These are phyloP conservation scores for Istiophorus platypterus DNA, from an alignment of 2,113 vertebrate species.

Conservation along the genomic window DNA sequence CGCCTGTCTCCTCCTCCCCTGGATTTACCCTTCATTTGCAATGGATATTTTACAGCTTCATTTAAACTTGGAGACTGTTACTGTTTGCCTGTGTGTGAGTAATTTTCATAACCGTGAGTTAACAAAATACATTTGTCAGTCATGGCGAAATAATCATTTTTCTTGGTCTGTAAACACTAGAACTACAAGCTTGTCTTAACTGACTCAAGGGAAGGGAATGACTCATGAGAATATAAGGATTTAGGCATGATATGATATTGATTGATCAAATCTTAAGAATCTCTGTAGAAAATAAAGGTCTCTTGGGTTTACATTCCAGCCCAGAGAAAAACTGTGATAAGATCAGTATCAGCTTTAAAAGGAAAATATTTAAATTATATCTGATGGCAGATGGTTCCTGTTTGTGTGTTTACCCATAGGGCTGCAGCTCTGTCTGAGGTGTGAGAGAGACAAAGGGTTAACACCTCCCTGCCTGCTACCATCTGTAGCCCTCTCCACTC, in stretches of 20 bases:
- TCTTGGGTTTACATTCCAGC: constrained; percentile 17
- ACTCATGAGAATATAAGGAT: neutral
- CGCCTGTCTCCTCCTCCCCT: constrained; percentile 4
- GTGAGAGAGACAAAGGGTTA: constrained; percentile 71
- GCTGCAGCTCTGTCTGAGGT: constrained; percentile 59
- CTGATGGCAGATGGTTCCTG: constrained; percentile 61
- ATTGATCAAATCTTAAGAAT: constrained; percentile 3
- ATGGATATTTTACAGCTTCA: constrained; percentile 36
- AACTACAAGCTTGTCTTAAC: neutral
- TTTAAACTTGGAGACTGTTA: constrained; percentile 7
- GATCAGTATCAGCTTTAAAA: constrained; percentile 31
- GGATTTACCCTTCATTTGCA: constrained; percentile 7
- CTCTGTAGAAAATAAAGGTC: neutral
- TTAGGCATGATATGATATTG: neutral
- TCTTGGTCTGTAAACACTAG: neutral
- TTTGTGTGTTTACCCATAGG: constrained; percentile 59
- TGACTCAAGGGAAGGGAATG: neutral
- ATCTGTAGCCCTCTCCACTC: constrained; percentile 61
- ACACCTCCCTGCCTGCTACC: constrained; percentile 63
- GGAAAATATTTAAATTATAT: constrained; percentile 36
- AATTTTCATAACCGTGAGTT: constrained; percentile 25
- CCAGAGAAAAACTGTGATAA: constrained; percentile 5
- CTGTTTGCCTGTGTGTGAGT: neutral
- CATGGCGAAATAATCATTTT: neutral
- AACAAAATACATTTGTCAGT: neutral